A percentile compares a stretch with the other conserved stretches of the same genome.
Evolutionary conservation across 2,113 vertebrate species (phyloP).

Genomic region (Gobiocypris rarus): DNA sequence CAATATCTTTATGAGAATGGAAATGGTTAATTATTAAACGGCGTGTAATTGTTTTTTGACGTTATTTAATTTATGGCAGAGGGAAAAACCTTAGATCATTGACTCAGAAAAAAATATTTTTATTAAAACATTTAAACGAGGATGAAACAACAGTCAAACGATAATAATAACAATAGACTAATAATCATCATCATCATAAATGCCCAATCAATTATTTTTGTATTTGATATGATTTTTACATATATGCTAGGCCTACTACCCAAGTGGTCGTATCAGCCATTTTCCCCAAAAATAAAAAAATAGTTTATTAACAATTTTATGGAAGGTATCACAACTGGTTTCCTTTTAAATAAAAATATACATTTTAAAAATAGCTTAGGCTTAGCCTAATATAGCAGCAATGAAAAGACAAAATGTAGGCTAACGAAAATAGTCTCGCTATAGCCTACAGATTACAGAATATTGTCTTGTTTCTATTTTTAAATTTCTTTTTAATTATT

Average conservation of each 20-base stretch:
- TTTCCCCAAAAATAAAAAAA: neutral
- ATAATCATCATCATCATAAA: too few relatives aligned
- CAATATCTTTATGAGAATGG: neutral
- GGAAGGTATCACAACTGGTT: neutral
- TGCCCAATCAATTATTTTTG: neutral
- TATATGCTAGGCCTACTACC: too few relatives aligned
- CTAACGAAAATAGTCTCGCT: neutral
- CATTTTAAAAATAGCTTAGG: neutral
- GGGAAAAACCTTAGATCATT: neutral
- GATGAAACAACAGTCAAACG: neutral
- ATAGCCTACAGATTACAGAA: neutral
- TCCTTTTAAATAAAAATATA: neutral
- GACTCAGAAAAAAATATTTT: neutral
- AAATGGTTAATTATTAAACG: neutral
- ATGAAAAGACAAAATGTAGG: neutral
- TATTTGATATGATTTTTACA: neutral
- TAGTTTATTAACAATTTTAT: neutral
- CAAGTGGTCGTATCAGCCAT: neutral
- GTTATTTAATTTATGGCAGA: neutral
- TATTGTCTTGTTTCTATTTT: neutral
- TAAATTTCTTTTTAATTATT: neutral
- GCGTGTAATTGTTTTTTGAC: neutral
- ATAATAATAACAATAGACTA: neutral
- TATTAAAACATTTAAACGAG: neutral
- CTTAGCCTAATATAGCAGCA: neutral